phyloP scores from a whole-genome alignment of 1,140 invertebrate genomes.

The Ostrea edulis region DNA sequence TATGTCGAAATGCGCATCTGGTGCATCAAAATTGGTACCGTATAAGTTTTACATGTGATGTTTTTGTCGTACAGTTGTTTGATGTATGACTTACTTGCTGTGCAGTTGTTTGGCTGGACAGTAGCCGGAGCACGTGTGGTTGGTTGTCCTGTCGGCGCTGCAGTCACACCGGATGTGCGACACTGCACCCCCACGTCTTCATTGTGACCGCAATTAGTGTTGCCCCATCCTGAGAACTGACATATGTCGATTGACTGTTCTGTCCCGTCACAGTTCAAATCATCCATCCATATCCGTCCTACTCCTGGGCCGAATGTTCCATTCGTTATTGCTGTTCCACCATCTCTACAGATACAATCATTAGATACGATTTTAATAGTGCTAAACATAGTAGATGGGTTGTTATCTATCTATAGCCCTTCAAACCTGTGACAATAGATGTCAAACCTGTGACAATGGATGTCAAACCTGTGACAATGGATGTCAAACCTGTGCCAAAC shows the following conservation, averaged over 20 bases:
- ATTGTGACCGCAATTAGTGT: conserved; percentile 85
- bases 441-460: too few relatives aligned
- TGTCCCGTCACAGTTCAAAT: conserved; percentile 90
- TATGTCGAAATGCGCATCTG: too few relatives aligned
- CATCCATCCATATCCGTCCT: conserved; percentile 89
- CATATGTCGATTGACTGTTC: conserved; percentile 88
- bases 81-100: conserved; percentile 7
- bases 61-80: not conserved
- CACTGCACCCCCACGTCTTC: conserved; percentile 93
- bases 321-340: conserved; percentile 44
- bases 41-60: not conserved
- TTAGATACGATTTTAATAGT: too few relatives aligned
- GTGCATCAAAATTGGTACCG: too few relatives aligned
- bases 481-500: too few relatives aligned
- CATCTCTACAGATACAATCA: conserved; percentile 40
- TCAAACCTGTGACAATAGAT: too few relatives aligned
- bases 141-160: conserved; percentile 40
- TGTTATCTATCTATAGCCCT: too few relatives aligned
- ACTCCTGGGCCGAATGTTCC: conserved; percentile 57
- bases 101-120: conserved; percentile 57
- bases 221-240: conserved; percentile 88
- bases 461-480: too few relatives aligned
- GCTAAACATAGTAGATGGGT: too few relatives aligned
- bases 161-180: conserved; percentile 45
- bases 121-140: conserved; percentile 59